Percentiles rank a stretch among this genome's conserved stretches.
These are phyloP conservation scores for Buceros bicornis DNA, from an alignment of 2,797 vertebrate species.

Conservation along the genomic window DNA sequence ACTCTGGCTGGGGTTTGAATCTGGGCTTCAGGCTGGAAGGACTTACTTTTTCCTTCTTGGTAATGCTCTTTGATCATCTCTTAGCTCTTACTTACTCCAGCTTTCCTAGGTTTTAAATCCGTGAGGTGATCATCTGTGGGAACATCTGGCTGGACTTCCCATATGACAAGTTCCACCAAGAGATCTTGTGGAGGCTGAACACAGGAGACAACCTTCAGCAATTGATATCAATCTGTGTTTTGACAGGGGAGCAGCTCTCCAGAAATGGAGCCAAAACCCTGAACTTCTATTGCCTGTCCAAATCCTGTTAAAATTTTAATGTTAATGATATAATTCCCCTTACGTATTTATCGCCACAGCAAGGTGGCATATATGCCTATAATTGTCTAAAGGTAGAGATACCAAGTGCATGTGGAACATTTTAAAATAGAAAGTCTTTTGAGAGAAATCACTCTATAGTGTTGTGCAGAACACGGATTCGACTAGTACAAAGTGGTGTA, in stretches of 20 bases:
- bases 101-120: background rate
- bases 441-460: background rate
- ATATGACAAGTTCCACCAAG: background rate
- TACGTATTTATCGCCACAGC: background rate
- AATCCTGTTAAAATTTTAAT: background rate
- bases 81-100: background rate
- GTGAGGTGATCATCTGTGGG: background rate
- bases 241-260: background rate
- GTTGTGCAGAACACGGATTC: background rate
- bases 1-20: rapidly evolving
- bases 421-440: background rate
- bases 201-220: background rate
- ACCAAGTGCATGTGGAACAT: background rate
- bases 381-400: background rate
- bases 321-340: background rate
- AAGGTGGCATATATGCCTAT: background rate
- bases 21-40: background rate
- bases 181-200: background rate
- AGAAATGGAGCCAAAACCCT: background rate
- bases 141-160: background rate
- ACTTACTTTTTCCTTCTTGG: background rate
- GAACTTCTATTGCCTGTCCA: background rate
- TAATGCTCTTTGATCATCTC: background rate
- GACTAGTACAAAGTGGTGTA: background rate
- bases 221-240: rapidly evolving